Conservation (phyloP, 2,797 vertebrate species). For the Pangasius larnaudii region DNA sequence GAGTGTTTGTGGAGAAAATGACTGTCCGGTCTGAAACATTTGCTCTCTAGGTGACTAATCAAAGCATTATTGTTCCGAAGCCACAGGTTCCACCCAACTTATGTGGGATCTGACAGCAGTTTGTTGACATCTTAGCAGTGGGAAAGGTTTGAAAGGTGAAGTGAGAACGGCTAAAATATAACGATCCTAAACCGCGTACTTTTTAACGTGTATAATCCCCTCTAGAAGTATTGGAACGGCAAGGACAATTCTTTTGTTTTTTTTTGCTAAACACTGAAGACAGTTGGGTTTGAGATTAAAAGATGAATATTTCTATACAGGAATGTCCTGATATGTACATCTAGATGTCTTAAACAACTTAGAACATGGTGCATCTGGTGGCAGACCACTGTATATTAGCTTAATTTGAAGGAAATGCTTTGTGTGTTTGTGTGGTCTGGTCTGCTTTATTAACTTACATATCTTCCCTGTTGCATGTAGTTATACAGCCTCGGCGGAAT, state of each 20-base stretch:
- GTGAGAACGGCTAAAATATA: not conserved
- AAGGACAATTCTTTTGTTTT: not conserved
- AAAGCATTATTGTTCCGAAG: slow-evolving; percentile 44
- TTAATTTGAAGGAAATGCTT: not conserved
- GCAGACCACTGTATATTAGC: not conserved
- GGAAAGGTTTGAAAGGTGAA: not conserved
- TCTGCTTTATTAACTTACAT: slow-evolving; percentile 40
- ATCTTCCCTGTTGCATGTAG: slow-evolving; percentile 44
- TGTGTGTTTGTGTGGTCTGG: slow-evolving; percentile 37
- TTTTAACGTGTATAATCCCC: not conserved
- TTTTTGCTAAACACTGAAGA: not conserved
- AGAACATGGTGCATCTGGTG: not conserved
- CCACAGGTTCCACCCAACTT: not conserved
- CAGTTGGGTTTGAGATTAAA: too few relatives aligned
- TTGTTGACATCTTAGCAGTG: slow-evolving; percentile 21
- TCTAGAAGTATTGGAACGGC: not conserved
- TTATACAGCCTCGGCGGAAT: slow-evolving; percentile 45
- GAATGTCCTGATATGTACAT: not conserved
- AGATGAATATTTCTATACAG: not conserved
- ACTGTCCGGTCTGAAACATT: slow-evolving; percentile 35
- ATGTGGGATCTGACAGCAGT: not conserved
- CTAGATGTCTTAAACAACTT: not conserved
- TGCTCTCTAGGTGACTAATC: slow-evolving; percentile 26
- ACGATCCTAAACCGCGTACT: not conserved
- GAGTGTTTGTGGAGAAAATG: slow-evolving; percentile 37